Base-by-base conservation (phyloP, 2,888 invertebrate species). In the Cephus pygmeus region DNA sequence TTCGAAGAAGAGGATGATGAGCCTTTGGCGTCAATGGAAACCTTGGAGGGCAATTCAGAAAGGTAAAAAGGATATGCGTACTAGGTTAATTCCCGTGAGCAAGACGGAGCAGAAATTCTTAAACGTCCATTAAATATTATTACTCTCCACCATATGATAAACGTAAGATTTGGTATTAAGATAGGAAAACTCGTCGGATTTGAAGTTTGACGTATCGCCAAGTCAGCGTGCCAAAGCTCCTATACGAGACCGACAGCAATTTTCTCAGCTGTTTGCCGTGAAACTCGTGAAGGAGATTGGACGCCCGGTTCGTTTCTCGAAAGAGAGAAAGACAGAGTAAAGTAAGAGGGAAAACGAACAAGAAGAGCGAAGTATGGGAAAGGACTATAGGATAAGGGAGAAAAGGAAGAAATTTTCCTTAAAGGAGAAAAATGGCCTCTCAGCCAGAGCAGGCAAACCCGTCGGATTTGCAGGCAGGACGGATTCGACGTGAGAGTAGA, bases 241-340 rank as follows among this genome's bases (percentile, higher is more conserved):
- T 56, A 2, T 23, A 9, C 9, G 56, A 23, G 23, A 56, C 15
- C 23, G 56, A 9, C 23, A 15, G 82, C 84, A 87, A 87, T 87
- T 85, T 86, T 87, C 84, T 81, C 79, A 83, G 84, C 83, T 83
- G 84, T 85, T 80, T 84, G 83, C 82, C 82, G 83, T 85, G 85
- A 87, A 87, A 84, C 87, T 86, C 85, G 83, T 82, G 80, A 82
- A 34, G 34, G 86, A 86, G 86, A 87, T 87, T 87, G 87, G 86
- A 87, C 81, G 86, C 83, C 81, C 81, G 83, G 76, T 73, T 77
- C 76, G 76, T 77, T 34, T 15, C 34, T 56, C 56, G 56, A 56
- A 56, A 75, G 33, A 73, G 36, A 12, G 69, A 69, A 4, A n/a
- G 56, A 34, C 31, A 40, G 15, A 36, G 56, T 23, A 23, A 69